Base-by-base conservation (phyloP, 2,888 invertebrate species). In the Horisme vitalbata region DNA sequence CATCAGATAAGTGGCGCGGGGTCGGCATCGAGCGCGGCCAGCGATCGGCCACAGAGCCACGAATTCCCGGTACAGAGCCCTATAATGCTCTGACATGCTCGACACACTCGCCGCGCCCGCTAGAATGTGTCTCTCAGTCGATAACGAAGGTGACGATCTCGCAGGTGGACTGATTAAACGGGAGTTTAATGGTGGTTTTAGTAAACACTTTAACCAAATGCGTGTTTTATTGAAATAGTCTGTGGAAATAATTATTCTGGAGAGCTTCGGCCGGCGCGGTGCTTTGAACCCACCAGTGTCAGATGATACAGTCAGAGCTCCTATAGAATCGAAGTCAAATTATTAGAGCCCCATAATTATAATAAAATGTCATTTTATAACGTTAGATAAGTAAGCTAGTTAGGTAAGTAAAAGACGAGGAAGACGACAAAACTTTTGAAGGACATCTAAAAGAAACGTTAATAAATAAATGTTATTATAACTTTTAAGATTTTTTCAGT, bases 1-100 rank as follows among this genome's bases (percentile, higher is more conserved):
- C 71, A 72, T 77, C 79, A 61, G 85, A 84, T 84, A 84, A 77
- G 67, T 55, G 61, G 55, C 65, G n/a, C 5, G 9, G 9, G n/a
- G 21, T 12, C 31, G n/a, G 18, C 10, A 11, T n/a, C 64, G 15
- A 23, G 14, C 21, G 63, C 58, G 66, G 59, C 61, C 66, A 64
- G 56, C 58, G 63, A 64, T 63, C 69, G 15, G 36, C 26, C 57
- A 75, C 71, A 68, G 69, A 71, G 63, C 63, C 63, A 56, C 57
- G 76, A 71, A 77, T 75, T 60, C 63, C 57, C 63, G 63, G 60
- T 70, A 77, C 76, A 71, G 64, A 69, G 63, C 71, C 62, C 65
- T 68, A 68, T 68, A 72, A 75, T 73, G 76, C 72, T 68, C 74
- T 69, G 73, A 75, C 76, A 75, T 46, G 71, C 58, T 53, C 56